Base-by-base conservation (phyloP, 2,888 invertebrate species). In the Chrysopilus asiliformis region DNA sequence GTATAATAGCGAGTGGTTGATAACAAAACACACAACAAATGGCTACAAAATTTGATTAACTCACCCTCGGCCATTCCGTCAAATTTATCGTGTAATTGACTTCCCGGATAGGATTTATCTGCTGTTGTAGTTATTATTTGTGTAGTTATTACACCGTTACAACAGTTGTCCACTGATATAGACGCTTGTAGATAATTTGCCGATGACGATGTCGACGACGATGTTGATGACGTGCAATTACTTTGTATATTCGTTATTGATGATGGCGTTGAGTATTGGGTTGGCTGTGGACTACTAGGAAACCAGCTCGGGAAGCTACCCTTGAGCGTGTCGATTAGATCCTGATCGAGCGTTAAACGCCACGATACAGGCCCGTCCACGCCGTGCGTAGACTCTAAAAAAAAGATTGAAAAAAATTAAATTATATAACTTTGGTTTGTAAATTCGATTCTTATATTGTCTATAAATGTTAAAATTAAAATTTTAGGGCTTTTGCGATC, bases 281-380 rank as follows among this genome's bases (percentile, higher is more conserved):
- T 36, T 40, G 26, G 28, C n/a, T 25, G 28, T 36, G 40, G 36
- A 38, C 34, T 60, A 34, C 65, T 68, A 64, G 80, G 80, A 71
- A 90, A 89, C 89, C 89, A 90, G 77, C 83, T 86, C 52, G 89
- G 89, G 69, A 87, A 89, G 65, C 86, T 85, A 55, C 84, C 81
- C 64, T 84, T 82, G 59, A 90, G 80, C 60, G 89, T 89, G 67
- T 89, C 84, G 64, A 89, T 77, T 57, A 89, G 74, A 71, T 89
- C 89, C 71, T 83, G 79, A 72, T 89, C 89, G 69, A 89, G 76
- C 67, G 86, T 84, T 63, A 89, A 79, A 70, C 82, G 82, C 87
- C 87, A 89, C 72, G 81, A 84, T 58, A 75, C 78, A 67, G 78
- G 78, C 67, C 72, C 71, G 67, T 76, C 76, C 66, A 75, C 74